Conservation (phyloP, 2,888 invertebrate species). For the Aspidiotus rigidus region DNA sequence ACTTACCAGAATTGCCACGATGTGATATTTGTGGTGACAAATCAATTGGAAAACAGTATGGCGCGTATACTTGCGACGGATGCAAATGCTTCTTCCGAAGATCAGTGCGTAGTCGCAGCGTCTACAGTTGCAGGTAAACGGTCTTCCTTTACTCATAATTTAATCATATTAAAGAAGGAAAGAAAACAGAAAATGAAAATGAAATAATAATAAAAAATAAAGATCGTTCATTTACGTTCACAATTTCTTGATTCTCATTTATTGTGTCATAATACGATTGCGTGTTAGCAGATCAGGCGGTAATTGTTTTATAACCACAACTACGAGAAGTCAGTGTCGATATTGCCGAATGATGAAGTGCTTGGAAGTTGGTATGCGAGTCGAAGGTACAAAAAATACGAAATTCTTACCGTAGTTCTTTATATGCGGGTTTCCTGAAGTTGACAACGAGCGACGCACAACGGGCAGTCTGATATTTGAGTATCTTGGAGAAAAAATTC, state of each 20-base stretch:
- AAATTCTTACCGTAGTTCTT: too few species aligned
- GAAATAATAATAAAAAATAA: too few species aligned
- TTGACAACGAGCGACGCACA: too few species aligned
- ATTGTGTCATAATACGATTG: too few species aligned
- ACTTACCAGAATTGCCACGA: constrained; percentile 15
- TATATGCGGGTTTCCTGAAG: too few species aligned
- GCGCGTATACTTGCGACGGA: constrained; percentile 28
- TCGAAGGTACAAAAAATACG: constrained; percentile 25
- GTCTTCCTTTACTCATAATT: too few species aligned
- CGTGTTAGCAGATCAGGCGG: constrained; percentile 23
- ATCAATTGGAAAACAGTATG: constrained; percentile 28
- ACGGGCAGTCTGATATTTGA: too few species aligned
- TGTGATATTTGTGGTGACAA: constrained; percentile 28
- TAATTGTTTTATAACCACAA: constrained; percentile 13
- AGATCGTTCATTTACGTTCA: too few species aligned
- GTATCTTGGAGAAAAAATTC: too few species aligned
- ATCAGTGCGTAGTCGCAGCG: constrained; percentile 24
- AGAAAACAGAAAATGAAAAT: too few species aligned
- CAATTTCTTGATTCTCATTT: too few species aligned
- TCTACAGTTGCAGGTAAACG: constrained; percentile 25
- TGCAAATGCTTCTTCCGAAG: constrained; percentile 29
- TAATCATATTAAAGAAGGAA: too few species aligned
- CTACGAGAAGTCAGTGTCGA: constrained; percentile 24
- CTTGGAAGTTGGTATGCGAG: constrained; percentile 28
- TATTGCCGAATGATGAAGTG: constrained; percentile 30